Percentiles rank a stretch among this genome's conserved stretches.
These are phyloP conservation scores for Cepaea hortensis DNA, from an alignment of 2,888 invertebrate species.

Conservation along the genomic window DNA sequence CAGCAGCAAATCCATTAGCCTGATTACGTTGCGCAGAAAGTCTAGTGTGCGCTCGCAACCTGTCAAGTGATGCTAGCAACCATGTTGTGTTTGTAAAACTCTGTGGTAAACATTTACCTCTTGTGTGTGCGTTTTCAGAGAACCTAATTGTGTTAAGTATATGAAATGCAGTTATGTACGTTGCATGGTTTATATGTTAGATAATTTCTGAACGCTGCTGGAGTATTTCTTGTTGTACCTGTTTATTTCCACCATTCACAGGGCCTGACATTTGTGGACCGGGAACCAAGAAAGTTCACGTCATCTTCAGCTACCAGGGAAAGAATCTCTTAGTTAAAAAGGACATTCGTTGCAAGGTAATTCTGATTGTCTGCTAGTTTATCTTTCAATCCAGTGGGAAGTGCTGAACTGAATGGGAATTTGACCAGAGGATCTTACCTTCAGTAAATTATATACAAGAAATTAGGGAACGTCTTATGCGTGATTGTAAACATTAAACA, in stretches of 20 bases:
- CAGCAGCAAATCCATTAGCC: no score
- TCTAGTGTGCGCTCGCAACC: no score
- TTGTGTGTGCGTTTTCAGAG: no score
- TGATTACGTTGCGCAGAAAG: no score
- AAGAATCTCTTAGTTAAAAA: conserved; percentile 98
- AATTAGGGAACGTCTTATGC: no score
- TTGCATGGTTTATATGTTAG: background rate
- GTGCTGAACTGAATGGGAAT: background rate
- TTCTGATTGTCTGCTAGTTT: background rate
- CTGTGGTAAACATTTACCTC: no score
- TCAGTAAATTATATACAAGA: no score
- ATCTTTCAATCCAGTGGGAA: background rate
- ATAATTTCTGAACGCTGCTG: background rate
- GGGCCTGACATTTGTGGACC: conserved; percentile 99
- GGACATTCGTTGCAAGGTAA: conserved; percentile 94
- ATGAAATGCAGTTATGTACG: no score
- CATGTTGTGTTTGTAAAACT: no score
- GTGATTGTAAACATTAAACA: no score
- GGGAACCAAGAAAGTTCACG: conserved; percentile 99
- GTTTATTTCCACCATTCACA: conserved; percentile 57
- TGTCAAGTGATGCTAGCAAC: no score
- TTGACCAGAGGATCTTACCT: background rate
- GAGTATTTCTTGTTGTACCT: background rate
- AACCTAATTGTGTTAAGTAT: no score
- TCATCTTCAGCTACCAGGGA: conserved; percentile 98